These are phyloP conservation scores for Trididemnum miniatum DNA, from an alignment of 23 tunicate genomes.

Conservation along the genomic window DNA sequence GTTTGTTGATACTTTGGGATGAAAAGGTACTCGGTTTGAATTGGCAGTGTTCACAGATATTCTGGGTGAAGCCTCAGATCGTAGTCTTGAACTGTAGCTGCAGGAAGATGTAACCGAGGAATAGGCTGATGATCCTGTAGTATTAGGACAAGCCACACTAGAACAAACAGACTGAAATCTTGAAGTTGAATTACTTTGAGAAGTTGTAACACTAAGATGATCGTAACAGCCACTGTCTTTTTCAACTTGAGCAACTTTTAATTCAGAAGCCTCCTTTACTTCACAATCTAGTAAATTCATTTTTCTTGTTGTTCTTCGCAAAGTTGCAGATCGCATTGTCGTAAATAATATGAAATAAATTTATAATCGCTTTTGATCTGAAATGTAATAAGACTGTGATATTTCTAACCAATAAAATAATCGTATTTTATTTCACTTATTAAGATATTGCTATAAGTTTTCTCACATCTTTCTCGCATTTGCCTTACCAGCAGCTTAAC, in stretches of 20 bases:
- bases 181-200: slow-evolving; percentile 16
- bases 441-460: not conserved
- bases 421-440: not conserved
- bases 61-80: not conserved
- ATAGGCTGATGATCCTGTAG: slow-evolving; percentile 49
- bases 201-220: not conserved
- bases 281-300: not conserved
- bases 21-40: slow-evolving; percentile 15
- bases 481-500: not conserved
- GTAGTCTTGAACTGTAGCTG: slow-evolving; percentile 17
- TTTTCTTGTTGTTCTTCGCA: not conserved
- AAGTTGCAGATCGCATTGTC: not conserved
- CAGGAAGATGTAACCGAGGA: slow-evolving; percentile 61
- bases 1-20: not conserved
- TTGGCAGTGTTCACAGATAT: not conserved
- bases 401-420: too few relatives aligned
- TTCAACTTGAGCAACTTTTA: slow-evolving; percentile 4
- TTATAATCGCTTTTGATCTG: too few relatives aligned
- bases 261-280: not conserved
- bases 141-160: not conserved
- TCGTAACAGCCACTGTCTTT: slow-evolving; percentile 38
- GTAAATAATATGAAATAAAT: too few relatives aligned
- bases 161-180: slow-evolving; percentile 12
- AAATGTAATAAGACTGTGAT: too few relatives aligned
- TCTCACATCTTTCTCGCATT: not conserved